A percentile compares a stretch with the other conserved stretches of the same genome.
phyloP scores from a whole-genome alignment of 2,113 vertebrate genomes.

The Lynx canadensis region DNA sequence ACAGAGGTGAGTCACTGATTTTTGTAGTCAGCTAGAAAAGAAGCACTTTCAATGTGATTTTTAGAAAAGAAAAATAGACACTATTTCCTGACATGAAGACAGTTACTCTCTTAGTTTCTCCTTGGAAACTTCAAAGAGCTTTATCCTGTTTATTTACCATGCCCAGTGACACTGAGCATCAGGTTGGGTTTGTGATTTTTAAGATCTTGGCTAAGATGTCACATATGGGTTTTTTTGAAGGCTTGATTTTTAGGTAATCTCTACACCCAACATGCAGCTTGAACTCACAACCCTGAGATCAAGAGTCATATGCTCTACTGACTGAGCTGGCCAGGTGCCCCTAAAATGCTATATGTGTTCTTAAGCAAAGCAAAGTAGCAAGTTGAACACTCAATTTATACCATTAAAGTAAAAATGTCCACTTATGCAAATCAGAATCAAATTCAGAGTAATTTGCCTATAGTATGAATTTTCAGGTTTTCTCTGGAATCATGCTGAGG shows the following conservation, averaged over 20 bases:
- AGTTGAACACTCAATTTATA: neutral
- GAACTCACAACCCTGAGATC: too few species aligned
- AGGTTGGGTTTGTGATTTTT: neutral
- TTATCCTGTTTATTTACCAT: neutral
- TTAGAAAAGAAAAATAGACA: slow-evolving; percentile 31
- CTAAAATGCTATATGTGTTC: neutral
- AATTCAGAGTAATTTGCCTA: neutral
- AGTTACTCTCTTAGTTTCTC: neutral
- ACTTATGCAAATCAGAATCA: neutral
- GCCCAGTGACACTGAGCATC: neutral
- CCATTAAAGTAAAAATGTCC: neutral
- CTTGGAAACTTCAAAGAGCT: neutral
- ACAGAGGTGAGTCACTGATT: neutral
- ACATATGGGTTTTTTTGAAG: neutral
- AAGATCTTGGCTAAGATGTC: neutral
- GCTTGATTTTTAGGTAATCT: too few species aligned
- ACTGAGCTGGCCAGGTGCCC: too few species aligned
- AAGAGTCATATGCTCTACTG: too few species aligned
- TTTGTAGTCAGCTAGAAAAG: slow-evolving; percentile 2
- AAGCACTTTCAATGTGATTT: neutral
- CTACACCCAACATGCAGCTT: too few species aligned
- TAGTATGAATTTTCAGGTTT: neutral
- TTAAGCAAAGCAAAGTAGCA: neutral
- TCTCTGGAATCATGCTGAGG: slow-evolving; percentile 12
- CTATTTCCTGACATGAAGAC: neutral